A percentile compares a stretch with the other conserved stretches of the same genome.
These are phyloP conservation scores for Acholoe squamosa DNA, from an alignment of 2,888 invertebrate species.

Conservation along the genomic window DNA sequence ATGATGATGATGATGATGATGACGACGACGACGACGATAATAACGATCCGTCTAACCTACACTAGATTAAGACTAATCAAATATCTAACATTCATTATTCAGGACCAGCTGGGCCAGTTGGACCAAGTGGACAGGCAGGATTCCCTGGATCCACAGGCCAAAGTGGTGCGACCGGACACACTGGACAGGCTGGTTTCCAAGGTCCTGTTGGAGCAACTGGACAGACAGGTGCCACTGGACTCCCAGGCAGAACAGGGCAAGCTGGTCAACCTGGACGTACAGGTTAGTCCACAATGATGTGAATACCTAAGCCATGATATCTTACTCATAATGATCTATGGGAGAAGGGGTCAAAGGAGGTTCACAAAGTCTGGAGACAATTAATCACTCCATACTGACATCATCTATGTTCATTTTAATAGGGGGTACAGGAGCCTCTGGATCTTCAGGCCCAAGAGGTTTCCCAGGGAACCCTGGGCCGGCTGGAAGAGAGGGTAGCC, in stretches of 20 bases:
- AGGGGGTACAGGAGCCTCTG: conserved; percentile 63
- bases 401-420: too few relatives aligned
- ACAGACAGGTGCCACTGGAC: conserved; percentile 86
- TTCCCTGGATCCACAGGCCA: conserved; percentile 79
- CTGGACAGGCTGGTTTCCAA: conserved; percentile 60
- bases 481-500: conserved; percentile 38
- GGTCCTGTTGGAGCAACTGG: conserved; percentile 87
- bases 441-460: conserved; percentile 65
- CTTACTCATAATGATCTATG: too few relatives aligned
- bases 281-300: conserved; percentile 59
- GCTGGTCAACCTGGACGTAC: conserved; percentile 51
- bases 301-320: too few relatives aligned
- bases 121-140: conserved; percentile 64
- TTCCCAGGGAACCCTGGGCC: conserved; percentile 65
- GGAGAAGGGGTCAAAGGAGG: conserved; percentile 56
- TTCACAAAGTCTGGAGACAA: conserved; percentile 51
- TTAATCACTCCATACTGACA: too few relatives aligned
- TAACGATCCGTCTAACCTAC: too few relatives aligned
- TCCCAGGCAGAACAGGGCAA: conserved; percentile 61
- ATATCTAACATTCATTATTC: too few relatives aligned
- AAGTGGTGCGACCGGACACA: conserved; percentile 59
- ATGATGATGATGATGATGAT: too few relatives aligned
- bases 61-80: too few relatives aligned
- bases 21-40: too few relatives aligned
- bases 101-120: background rate